Evolutionary conservation across 92 coral and sea anemone species (phyloP), one percentile per base, ranked within the genome.

Genomic region (Chrysogorgia sp.): DNA sequence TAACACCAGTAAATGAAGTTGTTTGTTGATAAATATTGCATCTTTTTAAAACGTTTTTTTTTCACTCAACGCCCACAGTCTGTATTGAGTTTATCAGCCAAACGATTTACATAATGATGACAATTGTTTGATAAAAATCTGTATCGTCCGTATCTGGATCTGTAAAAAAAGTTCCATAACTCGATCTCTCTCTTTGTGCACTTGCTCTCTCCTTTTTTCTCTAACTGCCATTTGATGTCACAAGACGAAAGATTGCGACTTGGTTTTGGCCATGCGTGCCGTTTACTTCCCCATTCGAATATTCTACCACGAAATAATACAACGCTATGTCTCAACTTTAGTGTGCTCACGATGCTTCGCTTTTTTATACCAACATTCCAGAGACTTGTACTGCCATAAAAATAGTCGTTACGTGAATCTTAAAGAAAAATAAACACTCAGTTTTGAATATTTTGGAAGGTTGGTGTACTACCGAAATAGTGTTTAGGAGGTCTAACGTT

Each of bases 101-200:
- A n/a, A 7, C 77, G 60, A 52, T 71, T 71, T 17, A 71, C 77
- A 71, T 71, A 71, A 71, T 71, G 61, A 52, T 48, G 77, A 20
- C 62, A 71, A 37, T 71, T 71, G 37, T 71, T 48, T 9, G 28
- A 25, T 24, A 71, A 52, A 52, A 71, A 29, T 28, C 45, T 10
- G 41, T 67, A 67, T 22, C 20, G 53, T 43, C 71, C 71, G 23
- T 41, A 68, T 20, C 15, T 41, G 35, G 31, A 21, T 10, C 10
- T 40, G 24, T 68, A 41, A 41, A 19, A 6, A 25, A 1, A 20
- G 43, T 23, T 71, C 77, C 77, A 71, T 48, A 1, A 7, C 28
- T 48, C 61, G 31, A 71, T 67, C 2, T 71, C 61, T 13, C 12
- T 19, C 28, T 23, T 24, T 1, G 77, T 24, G 28, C 77, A 71